Evolutionary conservation across 2,113 vertebrate species (phyloP).

Genomic region (Tauraco erythrolophus): DNA sequence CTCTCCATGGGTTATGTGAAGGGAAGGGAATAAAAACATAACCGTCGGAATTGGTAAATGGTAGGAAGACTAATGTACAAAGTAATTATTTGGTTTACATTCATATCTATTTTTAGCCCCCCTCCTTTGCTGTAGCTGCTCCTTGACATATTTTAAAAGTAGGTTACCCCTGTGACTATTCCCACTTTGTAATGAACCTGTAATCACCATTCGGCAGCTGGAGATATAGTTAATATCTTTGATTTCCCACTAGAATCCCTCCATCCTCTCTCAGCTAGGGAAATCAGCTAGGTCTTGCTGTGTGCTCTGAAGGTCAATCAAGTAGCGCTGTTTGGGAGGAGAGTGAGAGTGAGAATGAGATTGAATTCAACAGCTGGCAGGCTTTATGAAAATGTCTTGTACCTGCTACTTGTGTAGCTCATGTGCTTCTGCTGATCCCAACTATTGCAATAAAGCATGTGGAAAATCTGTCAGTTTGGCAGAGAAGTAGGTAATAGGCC

Average conservation of each 20-base stretch:
- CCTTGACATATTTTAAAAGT: neutral
- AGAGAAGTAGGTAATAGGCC: constrained; percentile 3
- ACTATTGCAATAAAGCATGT: neutral
- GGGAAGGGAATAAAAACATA: neutral
- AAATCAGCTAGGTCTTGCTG: neutral
- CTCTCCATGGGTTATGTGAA: neutral
- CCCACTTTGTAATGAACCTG: neutral
- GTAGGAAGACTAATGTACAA: neutral
- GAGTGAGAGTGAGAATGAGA: neutral
- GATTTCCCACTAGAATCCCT: constrained; percentile 21
- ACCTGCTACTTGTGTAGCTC: neutral
- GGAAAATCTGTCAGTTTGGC: constrained; percentile 36
- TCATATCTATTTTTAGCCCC: neutral
- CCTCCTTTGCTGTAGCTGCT: neutral
- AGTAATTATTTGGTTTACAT: constrained; percentile 13
- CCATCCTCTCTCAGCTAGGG: neutral
- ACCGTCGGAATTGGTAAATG: neutral
- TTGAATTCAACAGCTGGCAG: constrained; percentile 36
- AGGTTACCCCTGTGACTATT: neutral
- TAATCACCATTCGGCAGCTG: neutral
- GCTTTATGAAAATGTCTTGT: constrained; percentile 36
- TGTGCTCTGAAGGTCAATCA: constrained; percentile 21
- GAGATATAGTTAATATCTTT: constrained; percentile 15
- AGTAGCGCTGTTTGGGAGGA: neutral
- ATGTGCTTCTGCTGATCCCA: constrained; percentile 24